Evolutionary conservation across 2,113 vertebrate genomes (phyloP), one percentile per base, ranked within the genome.

Genomic region (Sylvia atricapilla): DNA sequence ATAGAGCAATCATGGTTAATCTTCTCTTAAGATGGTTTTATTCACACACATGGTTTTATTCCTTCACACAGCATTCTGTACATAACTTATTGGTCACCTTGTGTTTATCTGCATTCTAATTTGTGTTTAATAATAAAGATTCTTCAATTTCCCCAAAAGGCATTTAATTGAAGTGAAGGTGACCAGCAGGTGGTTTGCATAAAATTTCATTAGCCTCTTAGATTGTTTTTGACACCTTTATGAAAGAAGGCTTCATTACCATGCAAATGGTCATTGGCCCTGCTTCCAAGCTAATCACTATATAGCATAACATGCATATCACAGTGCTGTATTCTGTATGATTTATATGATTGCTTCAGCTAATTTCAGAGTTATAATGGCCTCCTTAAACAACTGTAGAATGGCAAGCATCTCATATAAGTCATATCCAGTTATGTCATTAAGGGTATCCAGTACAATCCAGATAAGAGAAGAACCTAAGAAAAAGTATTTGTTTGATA

Each of bases 181-280:
- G 95, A 97, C 96, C 76, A 94, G 79, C 86, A 96, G 92, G 92
- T 93, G 83, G 85, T 92, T 96, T 96, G 92, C 60, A 96, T 89
- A 92, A 97, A 96, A 94, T 94, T 94, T 93, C 93, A 94, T 96
- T 96, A 97, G 83, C 88, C 64, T 93, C 13, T 96, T 52, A 72
- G 85, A 89, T 93, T 90, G 90, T 81, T 90, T 96, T 89, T 95
- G 95, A 97, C 93, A 94, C 83, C 68, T 92, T 92, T 89, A 72
- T 93, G 92, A 95, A 96, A 87, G 76, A 96, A 90, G 72, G 52
- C 60, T 86, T 93, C 95, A 93, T 96, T 94, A 90, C 68, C 52
- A 94, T 96, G 94, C 80, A 96, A 93, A 90, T 75, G 68, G 79
- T 72, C 90, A 66, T 68, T 87, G 88, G 69, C 56, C 53, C 44